Percentiles rank a stretch among this genome's conserved stretches.
These are phyloP conservation scores for Merodon equestris DNA, from an alignment of 2,888 invertebrate genomes.

Conservation along the genomic window DNA sequence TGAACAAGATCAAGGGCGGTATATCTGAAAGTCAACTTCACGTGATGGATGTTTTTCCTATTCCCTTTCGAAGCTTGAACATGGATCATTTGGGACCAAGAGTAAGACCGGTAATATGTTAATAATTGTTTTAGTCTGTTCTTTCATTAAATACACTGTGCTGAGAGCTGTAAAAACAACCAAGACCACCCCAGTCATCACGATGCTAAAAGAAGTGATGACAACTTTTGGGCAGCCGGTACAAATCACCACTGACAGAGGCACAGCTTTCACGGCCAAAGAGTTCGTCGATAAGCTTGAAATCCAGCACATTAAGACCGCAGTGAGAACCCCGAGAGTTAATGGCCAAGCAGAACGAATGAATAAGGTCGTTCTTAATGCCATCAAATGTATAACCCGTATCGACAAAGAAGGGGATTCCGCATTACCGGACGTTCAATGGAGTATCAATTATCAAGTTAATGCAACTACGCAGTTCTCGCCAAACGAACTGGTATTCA, in stretches of 20 bases:
- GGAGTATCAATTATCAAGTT: slow-evolving; percentile 57
- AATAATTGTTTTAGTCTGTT: slow-evolving; percentile 39
- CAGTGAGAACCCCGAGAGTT: no score
- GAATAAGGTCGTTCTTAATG: no score
- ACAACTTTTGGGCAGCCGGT: slow-evolving; percentile 53
- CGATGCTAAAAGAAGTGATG: slow-evolving; percentile 47
- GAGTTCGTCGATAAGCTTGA: no score
- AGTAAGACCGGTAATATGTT: slow-evolving; percentile 58
- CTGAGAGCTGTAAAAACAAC: slow-evolving; percentile 63
- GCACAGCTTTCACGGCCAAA: no score
- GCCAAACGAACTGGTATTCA: slow-evolving; percentile 63
- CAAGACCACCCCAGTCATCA: slow-evolving; percentile 61
- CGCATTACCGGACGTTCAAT: slow-evolving; percentile 53
- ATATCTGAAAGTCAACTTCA: slow-evolving; percentile 63
- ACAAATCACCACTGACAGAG: no score
- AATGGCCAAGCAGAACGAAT: no score
- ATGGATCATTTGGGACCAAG: slow-evolving; percentile 68
- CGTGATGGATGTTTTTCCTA: slow-evolving; percentile 28
- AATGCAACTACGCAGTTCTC: slow-evolving; percentile 44
- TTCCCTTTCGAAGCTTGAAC: slow-evolving; percentile 61
- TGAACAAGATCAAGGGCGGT: slow-evolving; percentile 54
- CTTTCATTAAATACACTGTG: slow-evolving; percentile 63
- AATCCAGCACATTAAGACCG: no score
- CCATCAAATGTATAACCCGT: no score
- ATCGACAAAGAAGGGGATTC: no score